These are phyloP conservation scores for Acanthisitta chloris DNA, from an alignment of 2,113 vertebrate genomes.

Conservation along the genomic window DNA sequence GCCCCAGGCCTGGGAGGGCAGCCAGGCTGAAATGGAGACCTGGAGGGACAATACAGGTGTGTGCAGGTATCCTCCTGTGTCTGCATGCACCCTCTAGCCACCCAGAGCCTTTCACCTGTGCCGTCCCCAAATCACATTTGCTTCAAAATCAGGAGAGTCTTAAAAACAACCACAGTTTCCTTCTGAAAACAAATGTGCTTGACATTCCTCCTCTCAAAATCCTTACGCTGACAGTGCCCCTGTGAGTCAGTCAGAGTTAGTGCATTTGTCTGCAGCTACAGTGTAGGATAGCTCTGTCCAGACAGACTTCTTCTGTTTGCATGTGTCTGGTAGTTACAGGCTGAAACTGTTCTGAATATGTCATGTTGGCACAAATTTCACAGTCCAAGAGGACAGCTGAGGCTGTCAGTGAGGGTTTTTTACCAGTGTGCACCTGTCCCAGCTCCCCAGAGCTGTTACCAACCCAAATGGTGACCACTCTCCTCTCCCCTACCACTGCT, in stretches of 20 bases:
- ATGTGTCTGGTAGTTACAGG: fast-evolving
- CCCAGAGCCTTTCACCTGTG: neutral
- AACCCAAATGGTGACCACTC: fast-evolving
- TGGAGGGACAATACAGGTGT: neutral
- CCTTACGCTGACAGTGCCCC: constrained; percentile 8
- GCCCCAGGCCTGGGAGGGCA: neutral
- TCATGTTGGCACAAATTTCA: too few species aligned
- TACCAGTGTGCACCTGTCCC: fast-evolving
- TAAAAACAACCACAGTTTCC: neutral
- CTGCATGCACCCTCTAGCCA: neutral
- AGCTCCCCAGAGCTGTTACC: neutral
- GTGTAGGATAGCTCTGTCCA: fast-evolving
- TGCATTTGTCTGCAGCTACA: neutral
- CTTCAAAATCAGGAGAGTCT: neutral
- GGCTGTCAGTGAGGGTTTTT: neutral
- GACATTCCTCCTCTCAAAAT: neutral
- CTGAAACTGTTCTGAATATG: neutral
- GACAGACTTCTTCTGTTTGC: neutral
- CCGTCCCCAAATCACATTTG: neutral
- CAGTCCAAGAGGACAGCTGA: neutral
- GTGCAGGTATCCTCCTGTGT: neutral
- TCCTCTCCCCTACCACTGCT: fast-evolving
- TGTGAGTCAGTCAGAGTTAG: neutral
- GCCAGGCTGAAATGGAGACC: neutral
- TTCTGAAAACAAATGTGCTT: neutral